These are phyloP conservation scores for Onychostoma macrolepis DNA, from an alignment of 2,113 vertebrate species.

Conservation along the genomic window DNA sequence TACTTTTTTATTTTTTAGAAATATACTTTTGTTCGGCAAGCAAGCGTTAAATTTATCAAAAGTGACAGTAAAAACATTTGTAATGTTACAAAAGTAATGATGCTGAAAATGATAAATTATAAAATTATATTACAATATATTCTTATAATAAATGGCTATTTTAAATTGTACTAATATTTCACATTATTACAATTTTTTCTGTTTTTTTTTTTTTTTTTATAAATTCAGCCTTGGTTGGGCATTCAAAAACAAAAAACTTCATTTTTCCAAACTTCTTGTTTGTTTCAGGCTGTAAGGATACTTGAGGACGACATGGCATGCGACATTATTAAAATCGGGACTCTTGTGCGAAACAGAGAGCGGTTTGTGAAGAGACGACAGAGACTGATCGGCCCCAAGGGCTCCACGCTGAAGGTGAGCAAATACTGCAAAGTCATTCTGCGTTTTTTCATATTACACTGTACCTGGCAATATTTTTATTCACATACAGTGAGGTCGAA, in stretches of 20 bases:
- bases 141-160: background rate
- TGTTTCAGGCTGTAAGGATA: conserved; percentile 86
- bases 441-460: background rate
- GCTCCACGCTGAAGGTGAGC: conserved; percentile 92
- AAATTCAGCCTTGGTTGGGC: background rate
- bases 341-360: conserved; percentile 90
- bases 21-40: no score
- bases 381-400: conserved; percentile 94
- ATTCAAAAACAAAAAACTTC: background rate
- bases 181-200: background rate
- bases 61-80: background rate
- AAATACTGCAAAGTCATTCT: background rate
- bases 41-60: background rate
- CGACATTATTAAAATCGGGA: conserved; percentile 96
- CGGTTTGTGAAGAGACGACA: conserved; percentile 95
- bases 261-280: background rate
- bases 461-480: background rate
- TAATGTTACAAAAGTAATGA: background rate
- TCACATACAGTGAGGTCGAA: background rate
- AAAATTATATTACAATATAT: no score
- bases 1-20: no score
- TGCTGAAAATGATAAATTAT: background rate
- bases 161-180: background rate
- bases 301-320: conserved; percentile 92
- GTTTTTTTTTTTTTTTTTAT: background rate